Conservation (phyloP, 2,888 invertebrate species). For the Nephrotoma appendiculata region DNA sequence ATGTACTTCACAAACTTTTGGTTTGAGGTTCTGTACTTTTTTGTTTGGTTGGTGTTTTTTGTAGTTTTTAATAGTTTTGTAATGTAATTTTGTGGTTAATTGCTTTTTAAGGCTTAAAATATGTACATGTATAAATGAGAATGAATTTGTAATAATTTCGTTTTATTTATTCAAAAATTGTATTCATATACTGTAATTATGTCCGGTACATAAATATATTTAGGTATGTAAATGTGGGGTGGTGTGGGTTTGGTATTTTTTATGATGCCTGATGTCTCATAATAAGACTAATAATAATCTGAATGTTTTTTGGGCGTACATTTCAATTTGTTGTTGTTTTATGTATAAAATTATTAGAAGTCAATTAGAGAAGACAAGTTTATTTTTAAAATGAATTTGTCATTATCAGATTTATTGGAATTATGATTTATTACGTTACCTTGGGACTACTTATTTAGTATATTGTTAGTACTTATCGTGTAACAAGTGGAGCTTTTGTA, state of each 20-base stretch:
- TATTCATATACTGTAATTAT: not conserved
- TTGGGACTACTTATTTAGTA: not conserved
- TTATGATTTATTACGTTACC: not conserved
- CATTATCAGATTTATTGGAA: not conserved
- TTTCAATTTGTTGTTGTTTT: not conserved
- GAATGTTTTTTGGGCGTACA: not conserved
- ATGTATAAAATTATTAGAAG: not conserved
- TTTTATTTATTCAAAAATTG: not conserved
- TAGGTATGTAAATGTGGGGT: not conserved
- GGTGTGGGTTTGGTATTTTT: not conserved
- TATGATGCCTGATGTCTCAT: not conserved
- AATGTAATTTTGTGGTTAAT: not conserved
- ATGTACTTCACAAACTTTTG: not conserved
- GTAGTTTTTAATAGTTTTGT: not conserved
- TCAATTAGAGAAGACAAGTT: not conserved
- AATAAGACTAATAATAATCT: not conserved
- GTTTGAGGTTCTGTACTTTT: not conserved
- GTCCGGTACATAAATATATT: not conserved
- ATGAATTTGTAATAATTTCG: not conserved
- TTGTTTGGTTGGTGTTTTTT: not conserved
- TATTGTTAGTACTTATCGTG: not conserved
- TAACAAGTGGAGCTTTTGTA: not conserved
- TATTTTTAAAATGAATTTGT: not conserved
- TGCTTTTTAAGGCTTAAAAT: not conserved
- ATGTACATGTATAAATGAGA: not conserved